phyloP scores from a whole-genome alignment of 2,113 vertebrate genomes.

The Eclectus roratus region DNA sequence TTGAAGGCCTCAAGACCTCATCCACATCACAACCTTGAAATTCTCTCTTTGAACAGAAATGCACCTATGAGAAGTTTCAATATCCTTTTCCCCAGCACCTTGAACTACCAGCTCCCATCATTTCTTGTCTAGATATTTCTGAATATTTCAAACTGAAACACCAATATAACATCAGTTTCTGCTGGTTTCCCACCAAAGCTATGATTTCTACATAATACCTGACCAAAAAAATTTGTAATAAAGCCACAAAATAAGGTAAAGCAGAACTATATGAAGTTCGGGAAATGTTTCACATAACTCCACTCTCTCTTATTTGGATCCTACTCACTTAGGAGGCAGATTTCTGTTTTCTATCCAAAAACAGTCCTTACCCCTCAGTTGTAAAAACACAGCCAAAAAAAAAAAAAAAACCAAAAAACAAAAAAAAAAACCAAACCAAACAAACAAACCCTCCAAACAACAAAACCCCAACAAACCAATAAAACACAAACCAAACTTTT shows the following conservation, averaged over 20 bases:
- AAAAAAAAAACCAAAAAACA: background rate
- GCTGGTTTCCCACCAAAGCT: background rate
- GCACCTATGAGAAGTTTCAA: background rate
- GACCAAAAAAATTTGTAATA: background rate
- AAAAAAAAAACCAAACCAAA: rapidly evolving
- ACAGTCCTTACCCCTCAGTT: background rate
- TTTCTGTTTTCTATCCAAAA: background rate
- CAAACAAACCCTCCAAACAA: too few species aligned
- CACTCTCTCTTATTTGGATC: background rate
- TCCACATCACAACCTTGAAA: background rate
- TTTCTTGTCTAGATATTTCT: background rate
- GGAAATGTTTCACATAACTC: background rate
- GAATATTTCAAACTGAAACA: background rate
- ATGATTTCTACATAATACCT: background rate
- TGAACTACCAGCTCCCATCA: background rate
- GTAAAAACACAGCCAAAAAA: background rate
- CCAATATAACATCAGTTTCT: background rate
- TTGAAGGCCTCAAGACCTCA: background rate
- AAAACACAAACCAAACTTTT: background rate
- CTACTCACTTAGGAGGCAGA: background rate
- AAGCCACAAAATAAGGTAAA: background rate
- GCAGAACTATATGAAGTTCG: background rate
- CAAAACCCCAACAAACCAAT: background rate
- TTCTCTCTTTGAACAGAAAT: background rate
- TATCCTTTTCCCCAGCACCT: background rate